Base-by-base conservation (phyloP, 1,140 invertebrate species). In the Formica selysi region DNA sequence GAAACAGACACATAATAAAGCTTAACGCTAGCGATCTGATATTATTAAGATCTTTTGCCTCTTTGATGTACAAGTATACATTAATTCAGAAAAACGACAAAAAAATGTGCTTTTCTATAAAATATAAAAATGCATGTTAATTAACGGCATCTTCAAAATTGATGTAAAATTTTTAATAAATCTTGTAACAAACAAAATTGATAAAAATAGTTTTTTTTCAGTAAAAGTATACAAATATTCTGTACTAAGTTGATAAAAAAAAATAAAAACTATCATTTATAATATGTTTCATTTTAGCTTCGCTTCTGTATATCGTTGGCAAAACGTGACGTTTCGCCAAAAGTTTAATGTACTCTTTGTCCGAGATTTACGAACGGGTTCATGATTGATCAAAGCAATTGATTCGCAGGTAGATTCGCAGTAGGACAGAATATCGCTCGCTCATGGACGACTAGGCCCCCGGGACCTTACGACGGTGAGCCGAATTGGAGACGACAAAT, bases 381-480 rank as follows among this genome's bases (percentile, higher is more conserved):
- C 3, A 54, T 26, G 41, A 86, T 36, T 59, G 32, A 80, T 80
- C 65, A 48, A 62, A 59, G 19, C 44, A 32, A 64, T 84, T 64
- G 41, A 89, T 87, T 93, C 91, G 29, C 90, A 96, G 97, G 96
- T 76, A 96, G 97, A 85, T 98, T 98, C 92, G 95, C 96, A 0
- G 97, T 98, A 61, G 98, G 98, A 5, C 98, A 98, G 93, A 98
- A 98, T 93, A 96, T 98, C 62, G 97, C 97, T 2, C 96, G 96
- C 36, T 97, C 97, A 0, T 98, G 97, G 97, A 98, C 97, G 85
- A 97, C 97, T 36, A 96, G 96, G 44, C 96, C 95, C 57, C 96
- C 97, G 76, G 95, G 95, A 86, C 94, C 92, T 54, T 95, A 95
- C 80, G 96, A 97, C 89, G 95, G 96, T 59, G 93, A 96, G 74